Base-by-base conservation (phyloP, 2,888 invertebrate species). In the Dromius quadrimaculatus region DNA sequence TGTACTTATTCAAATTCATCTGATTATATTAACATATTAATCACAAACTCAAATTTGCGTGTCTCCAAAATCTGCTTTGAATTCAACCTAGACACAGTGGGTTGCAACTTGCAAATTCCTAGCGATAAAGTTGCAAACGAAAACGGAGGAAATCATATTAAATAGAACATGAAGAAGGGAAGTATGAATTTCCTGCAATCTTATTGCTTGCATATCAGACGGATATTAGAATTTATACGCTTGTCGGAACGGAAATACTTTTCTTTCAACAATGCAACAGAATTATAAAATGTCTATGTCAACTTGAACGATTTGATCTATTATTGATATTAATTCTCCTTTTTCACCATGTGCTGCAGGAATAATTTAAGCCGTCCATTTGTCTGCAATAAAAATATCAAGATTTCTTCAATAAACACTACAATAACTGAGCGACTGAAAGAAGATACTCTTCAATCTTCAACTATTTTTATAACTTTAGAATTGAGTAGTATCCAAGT, bases 111-210 rank as follows among this genome's bases (percentile, higher is more conserved):
- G 47, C 23, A 11, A 9, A 23, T n/a, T n/a, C n/a, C n/a, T n/a
- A n/a, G n/a, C n/a, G 13, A 54, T 54, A 13, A 54, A 28, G 28
- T 54, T 54, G 28, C 50, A 54, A 28, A 28, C 28, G 50, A 28
- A 54, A 28, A 28, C 28, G 50, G 15, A 54, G 50, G 28, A 54
- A 54, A 54, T 28, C 15, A 15, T 28, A 59, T 36, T 59, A 59
- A 59, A 59, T 59, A 59, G 34, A 34, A 59, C 59, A 36, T 59
- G 59, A 59, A 59, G 59, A 59, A 59, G 19, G 59, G 59, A 59
- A 59, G 59, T 59, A 19, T 59, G 36, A 34, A 59, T 59, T 59
- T 59, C 59, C 59, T 59, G 50, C 50, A 15, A 54, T 54, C 50
- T 54, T 15, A 11, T 54, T 54, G 50, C 50, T 23, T 54, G 50